Evolutionary conservation across 2,888 invertebrate species (phyloP).

Genomic region (Sabatieria punctata): DNA sequence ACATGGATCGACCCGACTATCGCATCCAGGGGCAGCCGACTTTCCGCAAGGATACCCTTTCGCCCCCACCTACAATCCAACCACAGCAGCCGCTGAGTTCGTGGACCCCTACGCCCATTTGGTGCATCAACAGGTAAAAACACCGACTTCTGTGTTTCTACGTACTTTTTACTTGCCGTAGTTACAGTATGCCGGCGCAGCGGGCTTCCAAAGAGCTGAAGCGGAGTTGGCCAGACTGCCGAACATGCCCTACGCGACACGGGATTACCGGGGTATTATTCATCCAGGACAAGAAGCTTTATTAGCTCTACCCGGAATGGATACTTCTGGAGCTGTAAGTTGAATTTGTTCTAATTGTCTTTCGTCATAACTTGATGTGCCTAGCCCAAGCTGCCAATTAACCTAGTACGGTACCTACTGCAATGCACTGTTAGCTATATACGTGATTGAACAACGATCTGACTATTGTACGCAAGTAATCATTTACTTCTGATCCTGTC

Average conservation of each 20-base stretch:
- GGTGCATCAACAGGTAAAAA: conserved; percentile 7
- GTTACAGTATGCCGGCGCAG: conserved; percentile 5
- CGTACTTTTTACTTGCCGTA: not conserved
- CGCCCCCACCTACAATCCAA: conserved; percentile 1
- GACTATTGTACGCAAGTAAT: too few species aligned
- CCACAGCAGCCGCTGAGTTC: not conserved
- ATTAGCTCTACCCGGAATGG: not conserved
- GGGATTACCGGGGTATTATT: conserved; percentile 1
- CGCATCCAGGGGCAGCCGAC: not conserved
- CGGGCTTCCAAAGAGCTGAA: conserved; percentile 1
- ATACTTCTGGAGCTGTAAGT: too few species aligned
- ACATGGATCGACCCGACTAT: not conserved
- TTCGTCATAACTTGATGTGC: too few species aligned
- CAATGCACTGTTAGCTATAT: too few species aligned
- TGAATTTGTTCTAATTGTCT: too few species aligned
- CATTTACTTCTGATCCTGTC: too few species aligned
- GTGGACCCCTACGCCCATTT: conserved; percentile 8
- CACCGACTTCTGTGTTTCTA: not conserved
- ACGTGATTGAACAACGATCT: too few species aligned
- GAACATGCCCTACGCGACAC: not conserved
- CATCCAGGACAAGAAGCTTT: conserved; percentile 1
- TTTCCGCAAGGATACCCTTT: conserved; percentile 8
- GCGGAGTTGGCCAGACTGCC: not conserved
- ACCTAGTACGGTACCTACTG: too few species aligned
- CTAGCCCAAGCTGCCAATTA: too few species aligned